Evolutionary conservation across 2,113 vertebrate genomes (phyloP).

Genomic region (Pteruthius melanotis): DNA sequence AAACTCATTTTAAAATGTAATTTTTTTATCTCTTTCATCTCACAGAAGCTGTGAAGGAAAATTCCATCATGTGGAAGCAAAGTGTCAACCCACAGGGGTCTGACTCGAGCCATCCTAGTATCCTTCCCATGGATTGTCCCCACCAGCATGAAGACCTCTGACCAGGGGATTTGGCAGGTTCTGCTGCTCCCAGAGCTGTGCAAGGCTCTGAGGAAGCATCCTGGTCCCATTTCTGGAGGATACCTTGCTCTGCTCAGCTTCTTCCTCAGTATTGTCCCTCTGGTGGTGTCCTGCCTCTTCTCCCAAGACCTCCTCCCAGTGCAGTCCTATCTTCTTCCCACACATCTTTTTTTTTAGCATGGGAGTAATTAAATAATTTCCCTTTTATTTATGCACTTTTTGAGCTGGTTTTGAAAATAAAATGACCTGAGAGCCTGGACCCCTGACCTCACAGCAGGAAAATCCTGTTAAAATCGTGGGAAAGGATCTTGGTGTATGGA

Average conservation of each 20-base stretch:
- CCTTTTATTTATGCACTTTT: no score
- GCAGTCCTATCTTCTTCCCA: not conserved
- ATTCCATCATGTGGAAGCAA: not conserved
- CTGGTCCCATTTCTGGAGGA: not conserved
- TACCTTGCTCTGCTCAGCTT: not conserved
- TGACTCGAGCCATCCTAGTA: not conserved
- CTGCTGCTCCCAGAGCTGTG: not conserved
- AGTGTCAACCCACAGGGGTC: not conserved
- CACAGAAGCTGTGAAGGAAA: not conserved
- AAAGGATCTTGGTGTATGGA: not conserved
- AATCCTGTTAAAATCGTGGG: not conserved
- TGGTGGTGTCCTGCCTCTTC: not conserved
- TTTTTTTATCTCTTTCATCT: not conserved
- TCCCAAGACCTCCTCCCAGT: not conserved
- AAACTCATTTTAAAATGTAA: not conserved
- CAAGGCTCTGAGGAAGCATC: not conserved
- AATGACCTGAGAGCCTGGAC: not conserved
- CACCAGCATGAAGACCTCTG: not conserved
- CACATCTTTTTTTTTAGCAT: not conserved
- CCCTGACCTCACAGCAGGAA: not conserved
- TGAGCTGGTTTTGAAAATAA: not conserved
- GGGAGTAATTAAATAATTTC: not conserved
- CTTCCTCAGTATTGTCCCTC: not conserved
- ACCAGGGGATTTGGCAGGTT: not conserved
- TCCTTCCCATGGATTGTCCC: accelerated